Conservation (phyloP, 2,888 invertebrate genomes). For the Drosophila multiciliata region DNA sequence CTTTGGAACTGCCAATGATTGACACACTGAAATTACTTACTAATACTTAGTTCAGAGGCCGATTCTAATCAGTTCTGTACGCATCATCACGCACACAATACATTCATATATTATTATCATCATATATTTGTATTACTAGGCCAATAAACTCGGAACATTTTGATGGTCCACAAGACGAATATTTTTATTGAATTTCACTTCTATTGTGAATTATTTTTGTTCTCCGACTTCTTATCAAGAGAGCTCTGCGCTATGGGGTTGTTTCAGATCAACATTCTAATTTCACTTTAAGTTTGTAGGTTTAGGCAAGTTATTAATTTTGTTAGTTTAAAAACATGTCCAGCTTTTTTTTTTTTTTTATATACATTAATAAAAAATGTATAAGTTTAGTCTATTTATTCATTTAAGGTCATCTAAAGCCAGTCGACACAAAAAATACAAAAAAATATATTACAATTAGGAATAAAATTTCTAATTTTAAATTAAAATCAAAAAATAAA, state of each 20-base stretch:
- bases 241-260: not conserved
- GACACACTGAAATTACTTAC: constrained; percentile 25
- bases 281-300: no score
- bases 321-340: no score
- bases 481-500: not conserved
- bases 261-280: not conserved
- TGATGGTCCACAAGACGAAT: not conserved
- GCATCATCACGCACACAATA: not conserved
- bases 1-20: constrained; percentile 28
- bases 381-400: no score
- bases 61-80: constrained; percentile 9
- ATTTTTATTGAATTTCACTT: not conserved
- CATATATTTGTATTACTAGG: not conserved
- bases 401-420: no score
- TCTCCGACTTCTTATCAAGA: not conserved
- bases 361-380: no score
- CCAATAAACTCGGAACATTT: not conserved
- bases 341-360: no score
- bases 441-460: no score
- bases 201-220: not conserved
- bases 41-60: constrained; percentile 2
- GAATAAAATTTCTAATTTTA: no score
- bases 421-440: no score
- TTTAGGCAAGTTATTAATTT: no score
- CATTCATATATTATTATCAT: constrained; percentile 2